These are phyloP conservation scores for Cinclus cinclus DNA, from an alignment of 2,113 vertebrate genomes.

Conservation along the genomic window DNA sequence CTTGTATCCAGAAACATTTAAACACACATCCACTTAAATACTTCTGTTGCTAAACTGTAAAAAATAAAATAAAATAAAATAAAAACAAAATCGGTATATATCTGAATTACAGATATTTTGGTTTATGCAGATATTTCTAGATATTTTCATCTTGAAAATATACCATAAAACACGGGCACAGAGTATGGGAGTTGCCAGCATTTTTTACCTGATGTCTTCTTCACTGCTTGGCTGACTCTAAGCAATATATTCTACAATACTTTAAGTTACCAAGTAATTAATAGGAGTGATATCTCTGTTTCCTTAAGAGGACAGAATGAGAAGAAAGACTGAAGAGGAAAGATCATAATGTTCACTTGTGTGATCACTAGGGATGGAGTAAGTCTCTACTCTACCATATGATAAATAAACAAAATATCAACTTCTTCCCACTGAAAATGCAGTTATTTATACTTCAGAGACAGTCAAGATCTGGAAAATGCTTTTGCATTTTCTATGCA, in stretches of 20 bases:
- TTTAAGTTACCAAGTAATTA: not conserved
- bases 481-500: not conserved
- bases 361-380: not conserved
- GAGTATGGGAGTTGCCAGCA: not conserved
- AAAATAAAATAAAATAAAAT: not conserved
- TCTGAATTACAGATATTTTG: not conserved
- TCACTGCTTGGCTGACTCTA: not conserved
- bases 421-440: not conserved
- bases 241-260: not conserved
- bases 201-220: not conserved
- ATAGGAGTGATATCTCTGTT: not conserved
- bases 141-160: not conserved
- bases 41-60: not conserved
- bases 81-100: not conserved
- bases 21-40: not conserved
- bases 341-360: not conserved
- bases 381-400: not conserved
- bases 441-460: not conserved
- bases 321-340: not conserved
- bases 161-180: not conserved
- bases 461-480: not conserved
- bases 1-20: not conserved
- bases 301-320: not conserved
- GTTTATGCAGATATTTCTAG: not conserved
- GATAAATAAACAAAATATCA: not conserved